Percentiles rank a stretch among this genome's conserved stretches.
These are phyloP conservation scores for Anser cygnoides DNA, from an alignment of 2,113 vertebrate genomes.

Conservation along the genomic window DNA sequence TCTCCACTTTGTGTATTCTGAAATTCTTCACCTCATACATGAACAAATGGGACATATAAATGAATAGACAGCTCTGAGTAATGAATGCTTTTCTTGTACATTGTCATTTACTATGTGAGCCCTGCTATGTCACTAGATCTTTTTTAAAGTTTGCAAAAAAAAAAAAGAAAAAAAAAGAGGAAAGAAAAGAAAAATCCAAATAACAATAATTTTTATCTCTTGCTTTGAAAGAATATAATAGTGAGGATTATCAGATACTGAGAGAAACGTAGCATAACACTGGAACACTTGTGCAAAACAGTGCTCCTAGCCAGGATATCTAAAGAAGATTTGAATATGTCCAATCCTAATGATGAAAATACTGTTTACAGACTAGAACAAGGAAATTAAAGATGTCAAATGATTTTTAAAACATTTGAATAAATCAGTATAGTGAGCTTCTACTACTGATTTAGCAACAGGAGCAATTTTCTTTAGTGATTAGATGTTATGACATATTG, in stretches of 20 bases:
- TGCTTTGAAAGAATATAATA: constrained; percentile 43
- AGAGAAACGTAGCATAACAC: neutral
- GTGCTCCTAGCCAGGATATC: neutral
- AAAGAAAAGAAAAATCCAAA: neutral
- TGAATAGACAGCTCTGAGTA: constrained; percentile 64
- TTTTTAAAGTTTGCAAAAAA: constrained; percentile 60
- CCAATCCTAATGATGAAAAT: neutral
- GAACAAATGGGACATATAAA: constrained; percentile 76
- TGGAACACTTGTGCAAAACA: neutral
- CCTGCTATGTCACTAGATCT: constrained; percentile 26
- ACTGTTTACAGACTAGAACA: neutral
- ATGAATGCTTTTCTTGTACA: constrained; percentile 44
- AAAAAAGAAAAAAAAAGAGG: constrained; percentile 5
- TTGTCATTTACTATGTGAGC: constrained; percentile 20
- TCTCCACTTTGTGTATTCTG: constrained; percentile 61
- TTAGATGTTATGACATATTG: constrained; percentile 9
- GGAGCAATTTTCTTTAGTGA: neutral
- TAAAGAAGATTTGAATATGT: neutral
- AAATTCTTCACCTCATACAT: constrained; percentile 45
- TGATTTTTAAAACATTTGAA: neutral
- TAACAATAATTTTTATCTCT: constrained; percentile 40
- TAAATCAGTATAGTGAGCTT: neutral
- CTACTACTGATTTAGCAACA: neutral
- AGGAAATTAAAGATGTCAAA: neutral
- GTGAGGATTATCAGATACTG: constrained; percentile 11